Conservation (phyloP, 2,797 vertebrate genomes). For the Labeo calbasu region DNA sequence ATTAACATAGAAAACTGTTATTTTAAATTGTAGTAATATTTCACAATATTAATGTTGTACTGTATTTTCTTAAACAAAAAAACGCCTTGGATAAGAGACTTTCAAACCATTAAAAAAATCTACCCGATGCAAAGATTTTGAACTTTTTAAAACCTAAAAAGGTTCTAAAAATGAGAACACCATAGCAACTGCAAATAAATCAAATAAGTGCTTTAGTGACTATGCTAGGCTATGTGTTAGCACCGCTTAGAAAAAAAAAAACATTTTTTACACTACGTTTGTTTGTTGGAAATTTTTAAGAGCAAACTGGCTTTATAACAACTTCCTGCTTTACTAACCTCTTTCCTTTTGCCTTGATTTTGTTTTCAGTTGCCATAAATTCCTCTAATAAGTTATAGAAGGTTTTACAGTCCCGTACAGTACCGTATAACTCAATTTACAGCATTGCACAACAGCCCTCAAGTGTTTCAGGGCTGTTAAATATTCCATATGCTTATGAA, state of each 20-base stretch:
- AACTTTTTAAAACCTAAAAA: too few relatives aligned
- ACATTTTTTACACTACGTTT: neutral
- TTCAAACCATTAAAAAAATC: too few relatives aligned
- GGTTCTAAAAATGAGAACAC: too few relatives aligned
- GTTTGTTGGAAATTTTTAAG: neutral
- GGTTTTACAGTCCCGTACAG: neutral
- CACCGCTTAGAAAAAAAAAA: too few relatives aligned
- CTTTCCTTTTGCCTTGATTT: neutral
- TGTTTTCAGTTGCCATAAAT: neutral
- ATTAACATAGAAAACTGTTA: too few relatives aligned
- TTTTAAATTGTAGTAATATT: too few relatives aligned
- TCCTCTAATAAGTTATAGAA: conserved; percentile 10
- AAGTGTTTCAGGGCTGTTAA: conserved; percentile 25
- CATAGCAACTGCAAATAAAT: too few relatives aligned
- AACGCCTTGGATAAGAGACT: too few relatives aligned
- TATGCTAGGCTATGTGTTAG: neutral
- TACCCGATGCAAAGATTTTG: too few relatives aligned
- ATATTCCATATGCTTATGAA: neutral
- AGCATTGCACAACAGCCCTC: conserved; percentile 24
- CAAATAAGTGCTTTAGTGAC: too few relatives aligned
- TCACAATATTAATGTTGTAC: too few relatives aligned
- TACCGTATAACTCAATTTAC: neutral
- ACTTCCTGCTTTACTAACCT: neutral
- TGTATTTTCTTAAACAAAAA: too few relatives aligned
- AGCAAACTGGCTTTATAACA: neutral